These are phyloP conservation scores for Temnothorax unifasciatus DNA, from an alignment of 2,888 invertebrate genomes.

Conservation along the genomic window DNA sequence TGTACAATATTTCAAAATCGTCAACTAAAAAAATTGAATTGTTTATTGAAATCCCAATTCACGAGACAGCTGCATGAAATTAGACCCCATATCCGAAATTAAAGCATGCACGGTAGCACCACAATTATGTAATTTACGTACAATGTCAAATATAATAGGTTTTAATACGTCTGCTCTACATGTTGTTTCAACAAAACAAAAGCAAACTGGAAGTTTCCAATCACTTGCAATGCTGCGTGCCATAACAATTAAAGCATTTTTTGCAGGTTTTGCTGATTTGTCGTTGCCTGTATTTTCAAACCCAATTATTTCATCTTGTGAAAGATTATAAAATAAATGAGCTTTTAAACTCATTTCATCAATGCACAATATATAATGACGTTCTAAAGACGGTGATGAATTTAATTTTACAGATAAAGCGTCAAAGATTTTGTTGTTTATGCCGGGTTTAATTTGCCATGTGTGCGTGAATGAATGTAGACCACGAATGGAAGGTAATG, in stretches of 20 bases:
- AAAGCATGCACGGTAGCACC: background rate
- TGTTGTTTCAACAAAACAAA: background rate
- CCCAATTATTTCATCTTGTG: no score
- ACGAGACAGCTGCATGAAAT: background rate
- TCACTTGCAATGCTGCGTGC: conserved; percentile 2
- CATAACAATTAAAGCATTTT: conserved; percentile 1
- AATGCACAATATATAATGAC: background rate
- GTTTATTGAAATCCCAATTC: background rate
- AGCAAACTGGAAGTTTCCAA: conserved; percentile 4
- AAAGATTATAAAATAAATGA: no score
- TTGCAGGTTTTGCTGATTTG: background rate
- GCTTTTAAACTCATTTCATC: background rate
- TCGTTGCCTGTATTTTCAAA: background rate
- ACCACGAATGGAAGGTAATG: no score
- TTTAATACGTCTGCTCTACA: background rate
- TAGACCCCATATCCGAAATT: background rate
- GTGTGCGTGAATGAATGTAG: no score
- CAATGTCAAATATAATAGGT: background rate
- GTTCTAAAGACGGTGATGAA: background rate
- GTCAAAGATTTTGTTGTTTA: background rate
- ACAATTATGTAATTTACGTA: background rate
- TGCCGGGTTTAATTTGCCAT: no score
- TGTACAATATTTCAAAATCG: background rate
- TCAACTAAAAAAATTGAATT: no score
- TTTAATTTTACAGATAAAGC: background rate